A percentile compares a stretch with the other conserved stretches of the same genome.
Conservation (phyloP, 1,140 invertebrate species). For the Procambarus virginalis region DNA sequence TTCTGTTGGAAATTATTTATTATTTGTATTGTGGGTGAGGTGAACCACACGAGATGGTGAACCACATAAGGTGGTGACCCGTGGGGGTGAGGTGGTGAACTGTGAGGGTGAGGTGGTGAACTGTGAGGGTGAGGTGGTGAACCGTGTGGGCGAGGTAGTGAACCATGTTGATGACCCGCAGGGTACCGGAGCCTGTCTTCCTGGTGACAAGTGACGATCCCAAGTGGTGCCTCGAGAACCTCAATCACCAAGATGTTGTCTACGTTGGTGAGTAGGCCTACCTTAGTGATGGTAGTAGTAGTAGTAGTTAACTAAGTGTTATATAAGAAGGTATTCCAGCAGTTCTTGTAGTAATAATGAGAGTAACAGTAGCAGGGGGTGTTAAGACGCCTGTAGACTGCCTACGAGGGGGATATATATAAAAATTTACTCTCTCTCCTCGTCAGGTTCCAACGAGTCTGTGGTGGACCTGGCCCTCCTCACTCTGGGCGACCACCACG, state of each 20-base stretch:
- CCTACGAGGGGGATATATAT: no score
- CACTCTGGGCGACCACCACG: slow-evolving; percentile 17
- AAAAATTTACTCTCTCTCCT: background rate
- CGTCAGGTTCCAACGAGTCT: background rate
- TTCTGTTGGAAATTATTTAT: background rate
- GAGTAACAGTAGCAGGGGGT: no score
- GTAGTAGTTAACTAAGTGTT: background rate
- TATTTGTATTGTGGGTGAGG: background rate
- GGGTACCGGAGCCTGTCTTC: background rate
- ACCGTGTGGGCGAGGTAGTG: background rate
- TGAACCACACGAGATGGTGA: background rate
- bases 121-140: background rate
- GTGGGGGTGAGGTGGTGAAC: background rate
- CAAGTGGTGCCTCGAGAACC: background rate
- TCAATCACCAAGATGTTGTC: background rate
- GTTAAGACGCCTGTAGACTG: no score
- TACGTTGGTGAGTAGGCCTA: background rate
- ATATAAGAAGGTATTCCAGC: no score
- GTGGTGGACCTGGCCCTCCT: slow-evolving; percentile 15
- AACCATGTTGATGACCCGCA: background rate
- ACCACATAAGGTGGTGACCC: background rate
- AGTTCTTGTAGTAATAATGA: no score
- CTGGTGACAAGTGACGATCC: slow-evolving; percentile 23
- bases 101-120: background rate
- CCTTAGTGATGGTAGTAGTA: background rate